Evolutionary conservation across 2,113 vertebrate species (phyloP), one percentile per base, ranked within the genome.

Genomic region (Murina feae): DNA sequence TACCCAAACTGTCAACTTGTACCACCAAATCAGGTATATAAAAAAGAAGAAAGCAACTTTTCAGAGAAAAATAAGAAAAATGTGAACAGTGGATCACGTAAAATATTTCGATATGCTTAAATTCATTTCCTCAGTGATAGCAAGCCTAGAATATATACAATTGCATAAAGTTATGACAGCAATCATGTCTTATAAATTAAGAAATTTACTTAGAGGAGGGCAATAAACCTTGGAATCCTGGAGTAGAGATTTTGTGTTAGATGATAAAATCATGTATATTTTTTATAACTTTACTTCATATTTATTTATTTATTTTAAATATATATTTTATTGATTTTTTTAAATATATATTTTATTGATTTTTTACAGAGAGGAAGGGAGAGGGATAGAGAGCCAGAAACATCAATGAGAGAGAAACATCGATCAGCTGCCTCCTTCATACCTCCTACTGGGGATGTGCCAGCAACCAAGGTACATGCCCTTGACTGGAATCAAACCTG

Each of bases 1-100:
- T 93, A 82, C 35, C 35, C 23, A 78, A 96, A 94, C 69, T 96
- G 93, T 94, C 94, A 96, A 66, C 20, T 97, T 66, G 2, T 68
- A 90, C 86, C 60, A 90, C 2, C n/a, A 96, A 95, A 93, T 58
- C 90, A 81, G 60, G 90, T 65, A 76, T 72, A 94, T 83, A 68
- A 90, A 76, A 21, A 35, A 66, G 63, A 92, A 72, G 66, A 76
- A 95, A 90, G 21, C 9, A 82, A 91, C 69, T 63, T 86, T 91
- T 96, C 49, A 55, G 49, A 55, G 16, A 71, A 86, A 18, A 90
- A 35, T 82, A 89, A 58, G 23, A 16, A 90, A 92, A 90, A 14
- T 85, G 21, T 95, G 35, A 93, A 42, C 86, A 74, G 53, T 37
- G 18, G 60, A 74, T 92, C 53, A 32, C 35, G 65, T 94, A 91